Percentiles rank a stretch among this genome's conserved stretches.
These are phyloP conservation scores for Alosa alosa DNA, from an alignment of 2,113 vertebrate species.

Conservation along the genomic window DNA sequence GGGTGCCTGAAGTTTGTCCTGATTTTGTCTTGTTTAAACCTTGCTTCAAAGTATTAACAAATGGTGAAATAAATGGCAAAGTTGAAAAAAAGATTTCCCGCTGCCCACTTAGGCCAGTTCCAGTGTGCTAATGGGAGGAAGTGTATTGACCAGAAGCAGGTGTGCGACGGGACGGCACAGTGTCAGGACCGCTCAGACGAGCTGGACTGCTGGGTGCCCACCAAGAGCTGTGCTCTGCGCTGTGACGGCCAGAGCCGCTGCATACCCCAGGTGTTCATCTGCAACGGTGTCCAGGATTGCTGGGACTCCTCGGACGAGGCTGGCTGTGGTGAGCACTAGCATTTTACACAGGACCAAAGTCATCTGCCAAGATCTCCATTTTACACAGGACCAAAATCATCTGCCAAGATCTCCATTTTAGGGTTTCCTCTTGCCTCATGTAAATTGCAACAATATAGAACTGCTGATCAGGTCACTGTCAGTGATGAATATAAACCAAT, in stretches of 20 bases:
- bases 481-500: too few species aligned
- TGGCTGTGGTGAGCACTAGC: not conserved
- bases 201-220: constrained; percentile 56
- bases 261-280: constrained; percentile 81
- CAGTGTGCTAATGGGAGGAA: constrained; percentile 1
- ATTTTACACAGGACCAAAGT: not conserved
- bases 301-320: constrained; percentile 76
- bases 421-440: too few species aligned
- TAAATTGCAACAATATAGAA: too few species aligned
- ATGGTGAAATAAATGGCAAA: too few species aligned
- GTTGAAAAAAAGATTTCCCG: too few species aligned
- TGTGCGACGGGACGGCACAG: not conserved
- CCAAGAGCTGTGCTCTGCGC: constrained; percentile 62
- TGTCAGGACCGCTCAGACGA: not conserved
- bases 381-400: too few species aligned
- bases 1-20: too few species aligned
- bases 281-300: constrained; percentile 80
- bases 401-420: too few species aligned
- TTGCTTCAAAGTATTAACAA: too few species aligned
- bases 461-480: too few species aligned
- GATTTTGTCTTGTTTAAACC: too few species aligned
- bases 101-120: not conserved
- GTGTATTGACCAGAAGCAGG: constrained; percentile 2
- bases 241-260: constrained; percentile 74
- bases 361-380: too few species aligned